Evolutionary conservation across 2,797 vertebrate species (phyloP).

Genomic region (Xiphorhynchus erythropygius): DNA sequence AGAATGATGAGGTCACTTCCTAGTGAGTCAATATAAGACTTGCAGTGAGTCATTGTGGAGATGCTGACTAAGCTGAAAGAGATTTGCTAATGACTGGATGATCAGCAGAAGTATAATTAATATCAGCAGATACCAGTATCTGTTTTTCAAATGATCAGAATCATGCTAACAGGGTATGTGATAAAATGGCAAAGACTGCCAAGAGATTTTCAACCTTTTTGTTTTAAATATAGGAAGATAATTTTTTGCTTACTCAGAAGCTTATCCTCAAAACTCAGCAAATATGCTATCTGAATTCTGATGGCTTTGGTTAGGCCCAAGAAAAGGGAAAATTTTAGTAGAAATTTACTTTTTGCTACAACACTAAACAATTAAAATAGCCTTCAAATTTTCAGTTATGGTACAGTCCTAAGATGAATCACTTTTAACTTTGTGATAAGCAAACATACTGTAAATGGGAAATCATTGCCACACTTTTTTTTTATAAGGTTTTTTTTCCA

Average conservation of each 20-base stretch:
- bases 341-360: background rate
- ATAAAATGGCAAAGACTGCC: background rate
- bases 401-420: background rate
- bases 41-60: slow-evolving; percentile 41
- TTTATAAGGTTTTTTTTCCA: background rate
- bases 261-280: background rate
- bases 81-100: slow-evolving; percentile 39
- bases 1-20: slow-evolving; percentile 47
- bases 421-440: background rate
- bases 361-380: background rate
- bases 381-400: background rate
- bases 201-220: background rate
- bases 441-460: background rate
- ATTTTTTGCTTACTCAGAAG: background rate
- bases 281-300: background rate
- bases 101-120: slow-evolving; percentile 47
- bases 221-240: background rate
- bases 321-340: background rate
- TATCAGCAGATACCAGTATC: slow-evolving; percentile 21
- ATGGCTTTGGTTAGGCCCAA: background rate
- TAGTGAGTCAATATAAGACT: slow-evolving; percentile 43
- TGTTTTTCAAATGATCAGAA: background rate
- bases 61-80: slow-evolving; percentile 51
- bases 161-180: background rate
- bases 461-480: background rate